Conservation (phyloP, 2,888 invertebrate genomes). For the Rhagium mordax region DNA sequence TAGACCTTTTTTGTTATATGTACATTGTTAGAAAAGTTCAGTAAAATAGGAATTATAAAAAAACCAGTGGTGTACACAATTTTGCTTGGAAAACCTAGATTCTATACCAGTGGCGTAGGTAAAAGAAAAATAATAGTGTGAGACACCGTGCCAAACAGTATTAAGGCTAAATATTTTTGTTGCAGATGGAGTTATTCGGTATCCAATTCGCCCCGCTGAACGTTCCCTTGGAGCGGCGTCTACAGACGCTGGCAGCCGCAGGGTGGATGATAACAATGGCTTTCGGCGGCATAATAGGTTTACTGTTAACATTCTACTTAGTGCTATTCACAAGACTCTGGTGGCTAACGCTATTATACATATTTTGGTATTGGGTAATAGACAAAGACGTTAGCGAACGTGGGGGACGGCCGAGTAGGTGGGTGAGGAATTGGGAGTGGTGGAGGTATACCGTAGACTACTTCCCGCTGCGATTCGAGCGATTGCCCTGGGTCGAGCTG, state of each 20-base stretch:
- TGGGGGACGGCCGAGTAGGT: conserved; percentile 67
- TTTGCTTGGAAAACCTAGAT: too few relatives aligned
- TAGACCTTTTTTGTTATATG: too few relatives aligned
- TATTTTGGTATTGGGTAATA: conserved; percentile 74
- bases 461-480: conserved; percentile 88
- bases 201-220: conserved; percentile 89
- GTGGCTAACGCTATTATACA: conserved; percentile 75
- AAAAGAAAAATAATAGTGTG: too few relatives aligned
- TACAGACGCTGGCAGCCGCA: conserved; percentile 87
- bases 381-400: conserved; percentile 77
- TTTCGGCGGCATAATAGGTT: conserved; percentile 73
- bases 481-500: conserved; percentile 87
- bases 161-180: too few relatives aligned
- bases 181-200: conserved; percentile 73
- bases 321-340: conserved; percentile 73
- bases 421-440: conserved; percentile 72
- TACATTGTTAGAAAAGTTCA: too few relatives aligned
- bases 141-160: too few relatives aligned
- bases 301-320: conserved; percentile 73
- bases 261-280: conserved; percentile 80
- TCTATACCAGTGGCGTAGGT: too few relatives aligned
- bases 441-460: conserved; percentile 85
- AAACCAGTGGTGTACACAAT: too few relatives aligned
- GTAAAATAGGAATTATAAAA: too few relatives aligned
- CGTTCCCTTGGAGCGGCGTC: conserved; percentile 82